Conservation (phyloP, 2,888 invertebrate genomes). For the Drosophila nr. fundita region DNA sequence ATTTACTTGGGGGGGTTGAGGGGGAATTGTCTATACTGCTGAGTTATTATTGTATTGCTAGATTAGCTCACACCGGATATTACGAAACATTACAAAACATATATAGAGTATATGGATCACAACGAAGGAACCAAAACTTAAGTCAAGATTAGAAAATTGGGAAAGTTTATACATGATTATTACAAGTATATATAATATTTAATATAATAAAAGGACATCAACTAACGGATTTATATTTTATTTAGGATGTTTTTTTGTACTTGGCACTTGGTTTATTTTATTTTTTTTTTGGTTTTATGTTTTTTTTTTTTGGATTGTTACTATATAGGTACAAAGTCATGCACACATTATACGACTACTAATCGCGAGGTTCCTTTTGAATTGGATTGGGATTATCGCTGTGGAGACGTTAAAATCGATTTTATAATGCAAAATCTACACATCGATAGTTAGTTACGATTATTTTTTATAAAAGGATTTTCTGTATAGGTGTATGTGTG, state of each 20-base stretch:
- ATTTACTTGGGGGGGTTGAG: conserved; percentile 14
- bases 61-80: conserved; percentile 47
- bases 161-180: conserved; percentile 34
- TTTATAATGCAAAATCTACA: conserved; percentile 51
- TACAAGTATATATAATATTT: conserved; percentile 21
- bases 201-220: conserved; percentile 47
- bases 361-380: conserved; percentile 33
- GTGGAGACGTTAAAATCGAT: conserved; percentile 9
- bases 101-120: conserved; percentile 29
- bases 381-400: conserved; percentile 14
- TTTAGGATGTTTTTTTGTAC: conserved; percentile 39
- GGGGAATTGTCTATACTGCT: conserved; percentile 22
- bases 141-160: conserved; percentile 27
- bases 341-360: conserved; percentile 58
- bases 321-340: conserved; percentile 52
- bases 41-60: conserved; percentile 12
- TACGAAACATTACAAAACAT: conserved; percentile 37
- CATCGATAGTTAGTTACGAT: conserved; percentile 52
- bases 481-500: conserved; percentile 4
- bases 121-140: conserved; percentile 21
- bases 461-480: conserved; percentile 13
- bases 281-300: not conserved
- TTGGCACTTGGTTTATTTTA: conserved; percentile 42
- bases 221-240: conserved; percentile 28
- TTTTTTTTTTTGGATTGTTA: conserved; percentile 12